Evolutionary conservation across 2,888 invertebrate genomes (phyloP).

Genomic region (Sinhomidia bicolor): DNA sequence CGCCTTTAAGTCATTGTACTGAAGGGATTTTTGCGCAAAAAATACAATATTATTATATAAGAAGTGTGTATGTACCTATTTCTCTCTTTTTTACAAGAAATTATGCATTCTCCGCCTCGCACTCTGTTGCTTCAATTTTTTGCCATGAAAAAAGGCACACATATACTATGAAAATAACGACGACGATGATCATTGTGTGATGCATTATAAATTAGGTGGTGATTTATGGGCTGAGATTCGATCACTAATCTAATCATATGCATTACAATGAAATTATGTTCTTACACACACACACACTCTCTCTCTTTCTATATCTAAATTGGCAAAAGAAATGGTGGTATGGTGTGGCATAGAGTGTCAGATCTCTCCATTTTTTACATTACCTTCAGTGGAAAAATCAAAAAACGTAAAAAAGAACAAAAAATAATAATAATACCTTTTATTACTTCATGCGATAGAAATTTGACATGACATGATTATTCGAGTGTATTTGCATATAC

Average conservation of each 20-base stretch:
- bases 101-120: constrained; percentile 13
- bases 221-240: constrained; percentile 55
- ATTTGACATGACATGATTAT: constrained; percentile 40
- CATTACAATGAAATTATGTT: constrained; percentile 16
- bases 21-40: background rate
- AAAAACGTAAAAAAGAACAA: constrained; percentile 9
- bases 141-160: background rate
- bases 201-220: constrained; percentile 69
- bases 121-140: background rate
- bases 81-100: background rate
- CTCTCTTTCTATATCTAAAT: background rate
- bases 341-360: background rate
- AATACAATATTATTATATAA: no score
- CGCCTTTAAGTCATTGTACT: background rate
- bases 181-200: constrained; percentile 38
- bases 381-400: background rate
- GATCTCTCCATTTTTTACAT: constrained; percentile 18
- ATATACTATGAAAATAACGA: no score
- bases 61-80: background rate
- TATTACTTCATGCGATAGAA: constrained; percentile 22
- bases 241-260: constrained; percentile 38
- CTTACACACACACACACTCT: background rate
- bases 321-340: background rate
- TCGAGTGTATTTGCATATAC: background rate
- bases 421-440: background rate